Conservation (phyloP, 2,797 vertebrate genomes). For the Gadopsis bispinosus region DNA sequence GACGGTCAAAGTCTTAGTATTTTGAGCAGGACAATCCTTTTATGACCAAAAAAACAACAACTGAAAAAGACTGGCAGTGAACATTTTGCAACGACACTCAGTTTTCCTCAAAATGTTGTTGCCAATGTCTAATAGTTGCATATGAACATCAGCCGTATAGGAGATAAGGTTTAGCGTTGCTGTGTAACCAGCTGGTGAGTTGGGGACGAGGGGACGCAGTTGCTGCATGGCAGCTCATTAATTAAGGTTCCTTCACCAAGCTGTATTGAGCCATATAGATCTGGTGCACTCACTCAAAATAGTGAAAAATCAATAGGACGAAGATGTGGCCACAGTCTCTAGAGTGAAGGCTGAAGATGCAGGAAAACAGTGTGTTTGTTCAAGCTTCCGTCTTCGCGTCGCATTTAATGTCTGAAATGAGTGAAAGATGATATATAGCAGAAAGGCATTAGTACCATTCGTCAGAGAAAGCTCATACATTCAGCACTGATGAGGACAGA, state of each 20-base stretch:
- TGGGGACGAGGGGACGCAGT: slow-evolving; percentile 19
- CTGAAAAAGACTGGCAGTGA: background rate
- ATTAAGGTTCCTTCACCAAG: slow-evolving; percentile 51
- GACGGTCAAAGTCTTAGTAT: background rate
- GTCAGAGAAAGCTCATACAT: slow-evolving; percentile 53
- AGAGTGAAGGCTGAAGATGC: slow-evolving; percentile 6
- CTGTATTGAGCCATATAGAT: slow-evolving; percentile 69
- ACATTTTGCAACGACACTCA: background rate
- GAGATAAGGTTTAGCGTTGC: background rate
- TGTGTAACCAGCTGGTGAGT: slow-evolving; percentile 13
- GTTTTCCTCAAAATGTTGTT: background rate
- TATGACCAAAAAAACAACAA: background rate
- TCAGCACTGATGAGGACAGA: slow-evolving; percentile 51
- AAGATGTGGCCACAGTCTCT: slow-evolving; percentile 34
- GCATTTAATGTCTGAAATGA: slow-evolving; percentile 38
- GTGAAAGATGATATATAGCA: slow-evolving; percentile 54
- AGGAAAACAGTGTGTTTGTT: slow-evolving; percentile 13
- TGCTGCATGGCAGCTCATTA: slow-evolving; percentile 45
- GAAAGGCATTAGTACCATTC: slow-evolving; percentile 57
- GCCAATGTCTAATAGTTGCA: background rate
- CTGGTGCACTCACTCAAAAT: slow-evolving; percentile 54
- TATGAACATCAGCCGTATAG: background rate
- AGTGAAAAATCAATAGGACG: slow-evolving; percentile 46
- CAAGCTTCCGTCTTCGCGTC: slow-evolving; percentile 14
- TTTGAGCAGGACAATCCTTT: background rate